A percentile compares a stretch with the other conserved stretches of the same genome.
These are phyloP conservation scores for Theonella swinhoei DNA, from an alignment of 37 sponge, comb jelly and placozoan genomes.

Conservation along the genomic window DNA sequence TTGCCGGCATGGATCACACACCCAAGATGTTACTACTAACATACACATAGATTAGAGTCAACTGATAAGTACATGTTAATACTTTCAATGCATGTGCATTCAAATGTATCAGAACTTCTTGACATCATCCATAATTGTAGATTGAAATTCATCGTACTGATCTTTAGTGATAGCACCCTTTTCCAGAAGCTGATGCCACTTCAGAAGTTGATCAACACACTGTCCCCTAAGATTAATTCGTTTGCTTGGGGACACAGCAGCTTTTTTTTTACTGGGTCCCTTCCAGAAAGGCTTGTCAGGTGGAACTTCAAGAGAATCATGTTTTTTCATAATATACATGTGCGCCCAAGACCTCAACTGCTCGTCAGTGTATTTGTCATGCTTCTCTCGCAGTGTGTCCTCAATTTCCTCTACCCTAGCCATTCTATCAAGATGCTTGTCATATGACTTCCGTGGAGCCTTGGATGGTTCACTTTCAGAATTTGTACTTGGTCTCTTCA, in stretches of 20 bases:
- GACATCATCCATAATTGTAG: conserved; percentile 1
- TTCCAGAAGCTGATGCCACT: not conserved
- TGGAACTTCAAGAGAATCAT: conserved; percentile 4
- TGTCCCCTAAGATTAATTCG: conserved; percentile 14
- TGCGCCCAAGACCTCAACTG: conserved; percentile 20
- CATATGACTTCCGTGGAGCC: not conserved
- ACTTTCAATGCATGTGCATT: not conserved
- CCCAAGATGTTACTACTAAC: not conserved
- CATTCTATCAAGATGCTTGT: conserved; percentile 26
- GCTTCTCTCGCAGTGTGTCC: conserved; percentile 1
- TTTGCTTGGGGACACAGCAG: conserved; percentile 12
- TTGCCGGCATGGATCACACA: not conserved
- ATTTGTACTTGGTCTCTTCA: too few relatives aligned
- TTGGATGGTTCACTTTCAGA: not conserved
- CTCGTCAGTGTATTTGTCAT: conserved; percentile 12
- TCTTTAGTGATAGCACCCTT: conserved; percentile 6
- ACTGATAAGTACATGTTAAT: not conserved
- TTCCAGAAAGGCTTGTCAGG: conserved; percentile 27
- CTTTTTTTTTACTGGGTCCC: not conserved
- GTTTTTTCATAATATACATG: conserved; percentile 16
- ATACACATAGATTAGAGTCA: too few relatives aligned
- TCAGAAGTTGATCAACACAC: conserved; percentile 10
- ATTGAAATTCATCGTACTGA: not conserved
- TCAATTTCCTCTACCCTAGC: conserved; percentile 16
- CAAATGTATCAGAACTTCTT: not conserved